phyloP scores from a whole-genome alignment of 2,888 invertebrate species.

The Drosophila maculinotata region DNA sequence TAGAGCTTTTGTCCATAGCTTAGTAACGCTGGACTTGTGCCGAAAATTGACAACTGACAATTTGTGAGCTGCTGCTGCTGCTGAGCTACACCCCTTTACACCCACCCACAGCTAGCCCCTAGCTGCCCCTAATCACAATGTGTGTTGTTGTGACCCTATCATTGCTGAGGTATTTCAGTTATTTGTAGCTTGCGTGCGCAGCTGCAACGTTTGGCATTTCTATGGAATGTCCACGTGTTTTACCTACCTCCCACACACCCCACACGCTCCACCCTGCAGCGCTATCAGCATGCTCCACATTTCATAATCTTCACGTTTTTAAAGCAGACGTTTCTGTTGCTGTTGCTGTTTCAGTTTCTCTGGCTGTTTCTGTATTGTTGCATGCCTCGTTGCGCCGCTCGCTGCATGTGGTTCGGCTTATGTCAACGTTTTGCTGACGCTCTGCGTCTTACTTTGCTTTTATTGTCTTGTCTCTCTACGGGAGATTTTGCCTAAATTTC shows the following conservation, averaged over 20 bases:
- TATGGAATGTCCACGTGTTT: conserved; percentile 46
- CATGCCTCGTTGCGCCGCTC: conserved; percentile 22
- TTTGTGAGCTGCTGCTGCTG: too few relatives aligned
- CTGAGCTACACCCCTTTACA: background rate
- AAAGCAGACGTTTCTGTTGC: conserved; percentile 6
- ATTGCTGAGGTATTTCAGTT: conserved; percentile 55
- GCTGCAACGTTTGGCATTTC: conserved; percentile 55
- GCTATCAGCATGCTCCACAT: conserved; percentile 39
- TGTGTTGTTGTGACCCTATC: background rate
- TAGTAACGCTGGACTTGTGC: too few relatives aligned
- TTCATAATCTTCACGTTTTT: conserved; percentile 30
- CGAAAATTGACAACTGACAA: too few relatives aligned
- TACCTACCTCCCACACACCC: background rate
- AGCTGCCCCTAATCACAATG: too few relatives aligned
- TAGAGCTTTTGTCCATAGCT: too few relatives aligned
- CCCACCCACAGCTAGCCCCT: background rate
- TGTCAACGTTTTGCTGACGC: conserved; percentile 33
- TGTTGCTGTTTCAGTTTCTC: conserved; percentile 4
- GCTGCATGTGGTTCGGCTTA: conserved; percentile 29
- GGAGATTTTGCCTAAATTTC: too few relatives aligned
- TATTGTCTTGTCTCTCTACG: too few relatives aligned
- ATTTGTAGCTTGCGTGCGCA: conserved; percentile 61
- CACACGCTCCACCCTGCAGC: conserved; percentile 1
- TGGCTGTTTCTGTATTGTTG: conserved; percentile 12
- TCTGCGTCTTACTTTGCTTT: too few relatives aligned